Percentiles rank a stretch among this genome's conserved stretches.
Conservation (phyloP, 1,140 invertebrate genomes). For the Achroia grisella region DNA sequence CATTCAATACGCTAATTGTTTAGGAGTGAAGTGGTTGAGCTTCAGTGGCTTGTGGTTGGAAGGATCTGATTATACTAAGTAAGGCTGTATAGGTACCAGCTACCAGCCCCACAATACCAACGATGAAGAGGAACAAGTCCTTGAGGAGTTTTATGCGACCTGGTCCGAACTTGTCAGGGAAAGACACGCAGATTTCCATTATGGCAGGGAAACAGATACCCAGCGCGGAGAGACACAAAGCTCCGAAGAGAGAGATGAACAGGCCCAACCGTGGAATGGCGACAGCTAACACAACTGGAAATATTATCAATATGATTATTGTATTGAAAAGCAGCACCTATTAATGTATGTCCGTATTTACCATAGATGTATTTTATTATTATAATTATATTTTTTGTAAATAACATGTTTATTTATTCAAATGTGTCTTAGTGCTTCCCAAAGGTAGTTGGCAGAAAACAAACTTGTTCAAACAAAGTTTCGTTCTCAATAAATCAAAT, state of each 20-base stretch:
- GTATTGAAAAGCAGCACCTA: background rate
- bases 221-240: slow-evolving; percentile 88
- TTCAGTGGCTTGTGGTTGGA: slow-evolving; percentile 5
- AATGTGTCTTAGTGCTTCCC: no score
- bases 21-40: no score
- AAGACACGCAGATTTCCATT: slow-evolving; percentile 80
- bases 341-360: no score
- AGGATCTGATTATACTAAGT: slow-evolving; percentile 74
- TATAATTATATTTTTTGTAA: no score
- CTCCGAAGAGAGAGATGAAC: slow-evolving; percentile 93
- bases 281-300: slow-evolving; percentile 83
- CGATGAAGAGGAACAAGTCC: slow-evolving; percentile 76
- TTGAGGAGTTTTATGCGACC: slow-evolving; percentile 70
- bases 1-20: no score
- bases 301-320: background rate
- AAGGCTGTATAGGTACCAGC: slow-evolving; percentile 82
- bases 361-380: no score
- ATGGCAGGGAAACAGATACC: slow-evolving; percentile 92
- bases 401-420: no score
- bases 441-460: no score
- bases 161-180: slow-evolving; percentile 46
- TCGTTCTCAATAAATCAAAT: no score
- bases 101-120: slow-evolving; percentile 80
- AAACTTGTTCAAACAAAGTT: no score
- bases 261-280: slow-evolving; percentile 87